Base-by-base conservation (phyloP, 2,797 vertebrate genomes). In the Sparus aurata region DNA sequence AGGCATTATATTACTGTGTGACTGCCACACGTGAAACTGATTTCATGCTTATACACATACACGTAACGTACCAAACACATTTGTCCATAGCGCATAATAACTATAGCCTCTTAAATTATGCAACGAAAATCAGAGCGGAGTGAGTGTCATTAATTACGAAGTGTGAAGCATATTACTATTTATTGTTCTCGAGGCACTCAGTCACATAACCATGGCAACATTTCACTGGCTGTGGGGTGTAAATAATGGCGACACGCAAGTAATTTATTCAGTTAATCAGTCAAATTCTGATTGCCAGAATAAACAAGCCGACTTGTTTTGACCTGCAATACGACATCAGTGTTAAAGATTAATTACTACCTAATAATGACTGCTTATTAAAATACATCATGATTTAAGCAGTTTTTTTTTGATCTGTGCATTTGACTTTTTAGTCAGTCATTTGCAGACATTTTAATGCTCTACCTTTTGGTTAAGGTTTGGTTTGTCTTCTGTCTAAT, bases 241-340 rank as follows among this genome's bases (percentile, higher is more conserved):
- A 49, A 47, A 77, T n/a, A 15, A 49, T 34, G 11, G 20, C 1
- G 1, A 46, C 5, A 22, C 23, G n/a, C 50, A 5, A 17, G 20
- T 50, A 18, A 78, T 76, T 47, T 49, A 70, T 78, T 63, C 55
- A 41, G 67, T n/a, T 63, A 68, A 77, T 83, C 64, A 76, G 23
- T 54, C 2, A 0, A 25, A 50, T 6, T 52, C 62, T 76, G 61
- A 79, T 43, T 43, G 25, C 43, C 38, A 75, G 50, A 69, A 55
- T 38, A 65, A 63, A 59, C 16, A 25, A 38, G 46, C 5, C 45
- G 52, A 18, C 34, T 38, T 30, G 7, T 67, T 52, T n/a, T 25
- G 38, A 55, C 6, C 41, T 57, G 25, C 43, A 46, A 61, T 16
- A 49, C 45, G 22, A 64, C 22, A 7, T 45, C 20, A 10, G 15